Evolutionary conservation across 2,797 vertebrate species (phyloP), one percentile per base, ranked within the genome.

Genomic region (Melanogrammus aeglefinus): DNA sequence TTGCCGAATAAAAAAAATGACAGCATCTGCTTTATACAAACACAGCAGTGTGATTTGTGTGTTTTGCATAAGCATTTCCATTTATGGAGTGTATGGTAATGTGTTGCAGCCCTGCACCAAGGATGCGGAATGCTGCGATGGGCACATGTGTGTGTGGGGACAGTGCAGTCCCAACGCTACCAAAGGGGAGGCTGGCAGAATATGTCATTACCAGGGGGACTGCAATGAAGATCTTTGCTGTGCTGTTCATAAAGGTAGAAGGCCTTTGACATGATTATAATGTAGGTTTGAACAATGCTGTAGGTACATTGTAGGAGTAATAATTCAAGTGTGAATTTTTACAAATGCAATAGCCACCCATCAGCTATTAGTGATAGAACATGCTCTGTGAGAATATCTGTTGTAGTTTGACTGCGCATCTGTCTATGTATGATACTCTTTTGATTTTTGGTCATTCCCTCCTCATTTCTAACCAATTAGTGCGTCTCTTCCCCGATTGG

Each of bases 91-190:
- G n/a, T 38, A n/a, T 6, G 21, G 72, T 36, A 57, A 38, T 75
- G 72, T 76, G 7, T 81, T 79, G 83, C 78, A 99, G 96, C 84
- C 86, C 41, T 99, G 98, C 76, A 93, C 91, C 0, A 94, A 95
- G 80, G 96, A 99, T 16, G 93, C 90, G 0, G 96, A 99, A 84
- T 99, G 98, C 91, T 97, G 96, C 1, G 90, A 88, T 5, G 94
- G 93, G 1, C 95, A 96, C 89, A 92, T 97, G 63, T 99, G 98
- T 13, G 92, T 95, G 0, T 98, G 97, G 97, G 97, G 97, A 0
- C 91, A 93, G 83, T 99, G 98, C 88, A 88, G 82, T 72, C 89
- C 88, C 76, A 92, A 94, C 76, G 87, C 88, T 14, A 88, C 92
- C 0, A 96, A 90, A 86, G 97, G 97, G 74, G 90, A 96, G 24